phyloP scores from a whole-genome alignment of 1,140 invertebrate species.

The Bombus superbus region DNA sequence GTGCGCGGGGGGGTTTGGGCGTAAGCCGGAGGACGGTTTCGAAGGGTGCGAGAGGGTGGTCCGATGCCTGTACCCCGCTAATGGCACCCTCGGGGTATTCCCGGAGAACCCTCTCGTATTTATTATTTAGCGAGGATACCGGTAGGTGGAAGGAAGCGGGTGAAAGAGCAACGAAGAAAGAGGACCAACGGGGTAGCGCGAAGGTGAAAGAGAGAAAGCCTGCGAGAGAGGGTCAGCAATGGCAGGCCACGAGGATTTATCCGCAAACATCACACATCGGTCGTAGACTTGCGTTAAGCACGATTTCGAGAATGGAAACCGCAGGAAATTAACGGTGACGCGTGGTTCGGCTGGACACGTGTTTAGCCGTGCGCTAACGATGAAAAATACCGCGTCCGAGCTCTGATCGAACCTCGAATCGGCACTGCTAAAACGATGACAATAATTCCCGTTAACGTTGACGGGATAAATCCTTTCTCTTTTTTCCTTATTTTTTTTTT shows the following conservation, averaged over 20 bases:
- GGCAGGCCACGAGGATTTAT: slow-evolving; percentile 75
- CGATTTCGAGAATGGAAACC: slow-evolving; percentile 56
- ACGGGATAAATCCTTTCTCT: no score
- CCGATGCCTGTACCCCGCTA: slow-evolving; percentile 78
- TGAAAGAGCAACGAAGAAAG: slow-evolving; percentile 51
- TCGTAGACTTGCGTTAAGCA: slow-evolving; percentile 58
- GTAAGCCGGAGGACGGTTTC: slow-evolving; percentile 61
- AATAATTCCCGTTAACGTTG: no score
- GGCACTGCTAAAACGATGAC: no score
- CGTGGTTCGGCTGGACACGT: slow-evolving; percentile 36
- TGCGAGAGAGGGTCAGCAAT: slow-evolving; percentile 28
- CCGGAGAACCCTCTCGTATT: slow-evolving; percentile 80
- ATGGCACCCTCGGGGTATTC: slow-evolving; percentile 82
- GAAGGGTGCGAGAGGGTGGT: slow-evolving; percentile 67
- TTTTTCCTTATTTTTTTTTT: no score
- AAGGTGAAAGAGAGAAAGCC: slow-evolving; percentile 44
- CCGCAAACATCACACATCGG: slow-evolving; percentile 75
- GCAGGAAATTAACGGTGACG: slow-evolving; percentile 58
- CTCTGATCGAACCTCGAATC: neutral
- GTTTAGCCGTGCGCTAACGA: slow-evolving; percentile 32
- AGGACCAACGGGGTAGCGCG: slow-evolving; percentile 40
- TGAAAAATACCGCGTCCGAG: slow-evolving; percentile 20
- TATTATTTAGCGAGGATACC: slow-evolving; percentile 81
- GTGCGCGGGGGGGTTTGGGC: slow-evolving; percentile 43
- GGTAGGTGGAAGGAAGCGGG: slow-evolving; percentile 47